Evolutionary conservation across 2,888 invertebrate genomes (phyloP).

Genomic region (Fissipunctia ypsillon): DNA sequence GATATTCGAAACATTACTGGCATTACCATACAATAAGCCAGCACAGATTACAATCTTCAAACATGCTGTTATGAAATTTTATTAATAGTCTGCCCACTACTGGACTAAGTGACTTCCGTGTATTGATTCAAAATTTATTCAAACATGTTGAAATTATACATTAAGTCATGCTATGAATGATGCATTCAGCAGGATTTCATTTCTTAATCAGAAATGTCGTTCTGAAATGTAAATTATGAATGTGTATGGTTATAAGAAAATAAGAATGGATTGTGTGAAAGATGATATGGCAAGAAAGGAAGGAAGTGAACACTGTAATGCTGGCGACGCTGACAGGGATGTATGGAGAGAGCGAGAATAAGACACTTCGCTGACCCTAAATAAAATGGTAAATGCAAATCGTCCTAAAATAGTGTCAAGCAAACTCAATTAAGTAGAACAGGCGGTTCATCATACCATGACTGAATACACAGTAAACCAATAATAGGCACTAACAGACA

Average conservation of each 20-base stretch:
- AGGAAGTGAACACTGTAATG: not conserved
- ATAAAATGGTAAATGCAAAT: slow-evolving; percentile 8
- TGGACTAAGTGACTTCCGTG: slow-evolving; percentile 49
- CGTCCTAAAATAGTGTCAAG: not conserved
- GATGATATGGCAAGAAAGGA: not conserved
- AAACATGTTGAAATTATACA: slow-evolving; percentile 42
- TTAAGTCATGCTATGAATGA: slow-evolving; percentile 49
- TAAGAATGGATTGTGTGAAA: not conserved
- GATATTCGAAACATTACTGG: slow-evolving; percentile 60
- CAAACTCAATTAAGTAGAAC: not conserved
- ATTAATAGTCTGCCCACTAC: slow-evolving; percentile 53
- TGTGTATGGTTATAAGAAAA: not conserved
- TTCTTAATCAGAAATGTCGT: slow-evolving; percentile 20
- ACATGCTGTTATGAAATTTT: slow-evolving; percentile 62
- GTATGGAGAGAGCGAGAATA: not conserved
- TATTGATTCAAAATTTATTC: slow-evolving; percentile 57
- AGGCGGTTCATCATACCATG: not conserved
- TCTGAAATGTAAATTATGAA: slow-evolving; percentile 10
- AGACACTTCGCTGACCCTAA: not conserved
- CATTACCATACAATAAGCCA: slow-evolving; percentile 73
- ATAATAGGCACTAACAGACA: not conserved
- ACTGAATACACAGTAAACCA: slow-evolving; percentile 10
- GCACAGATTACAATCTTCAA: slow-evolving; percentile 59
- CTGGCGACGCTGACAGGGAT: not conserved
- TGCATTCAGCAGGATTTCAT: slow-evolving; percentile 43